Conservation (phyloP, 2,888 invertebrate species). For the Bhutanitis thaidina region DNA sequence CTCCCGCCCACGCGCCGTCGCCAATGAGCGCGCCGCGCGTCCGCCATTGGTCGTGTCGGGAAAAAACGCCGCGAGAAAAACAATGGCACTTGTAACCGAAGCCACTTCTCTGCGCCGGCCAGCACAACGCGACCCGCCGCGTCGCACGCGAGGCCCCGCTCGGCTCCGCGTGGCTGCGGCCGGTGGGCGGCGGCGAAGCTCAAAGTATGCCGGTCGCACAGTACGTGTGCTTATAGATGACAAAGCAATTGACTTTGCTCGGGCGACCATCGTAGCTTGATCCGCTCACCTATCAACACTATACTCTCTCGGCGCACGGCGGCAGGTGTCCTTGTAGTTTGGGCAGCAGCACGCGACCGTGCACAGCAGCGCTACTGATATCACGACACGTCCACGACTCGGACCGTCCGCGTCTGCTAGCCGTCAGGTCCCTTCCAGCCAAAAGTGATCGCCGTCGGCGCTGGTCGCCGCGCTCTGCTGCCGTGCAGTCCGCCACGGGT, state of each 20-base stretch:
- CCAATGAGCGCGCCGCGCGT: conserved; percentile 49
- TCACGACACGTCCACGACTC: conserved; percentile 5
- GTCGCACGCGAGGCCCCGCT: background rate
- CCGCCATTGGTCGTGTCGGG: conserved; percentile 53
- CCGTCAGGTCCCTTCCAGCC: background rate
- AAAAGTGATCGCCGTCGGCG: too few relatives aligned
- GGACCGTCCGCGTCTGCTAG: background rate
- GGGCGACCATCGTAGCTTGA: conserved; percentile 7
- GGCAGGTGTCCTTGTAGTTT: conserved; percentile 2
- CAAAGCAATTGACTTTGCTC: conserved; percentile 16
- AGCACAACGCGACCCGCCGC: conserved; percentile 25
- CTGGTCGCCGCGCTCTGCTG: too few relatives aligned
- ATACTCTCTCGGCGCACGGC: background rate
- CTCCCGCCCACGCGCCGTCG: conserved; percentile 25
- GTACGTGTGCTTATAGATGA: conserved; percentile 14
- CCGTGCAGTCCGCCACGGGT: too few relatives aligned
- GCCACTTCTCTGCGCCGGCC: conserved; percentile 37
- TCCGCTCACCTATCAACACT: background rate
- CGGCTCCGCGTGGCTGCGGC: background rate
- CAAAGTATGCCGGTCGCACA: background rate
- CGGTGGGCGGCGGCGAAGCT: conserved; percentile 14
- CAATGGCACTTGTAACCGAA: conserved; percentile 58
- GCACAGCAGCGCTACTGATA: conserved; percentile 8
- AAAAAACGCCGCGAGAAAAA: conserved; percentile 55
- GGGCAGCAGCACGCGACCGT: background rate